Evolutionary conservation across 2,113 vertebrate genomes (phyloP).

Genomic region (Smithornis capensis): DNA sequence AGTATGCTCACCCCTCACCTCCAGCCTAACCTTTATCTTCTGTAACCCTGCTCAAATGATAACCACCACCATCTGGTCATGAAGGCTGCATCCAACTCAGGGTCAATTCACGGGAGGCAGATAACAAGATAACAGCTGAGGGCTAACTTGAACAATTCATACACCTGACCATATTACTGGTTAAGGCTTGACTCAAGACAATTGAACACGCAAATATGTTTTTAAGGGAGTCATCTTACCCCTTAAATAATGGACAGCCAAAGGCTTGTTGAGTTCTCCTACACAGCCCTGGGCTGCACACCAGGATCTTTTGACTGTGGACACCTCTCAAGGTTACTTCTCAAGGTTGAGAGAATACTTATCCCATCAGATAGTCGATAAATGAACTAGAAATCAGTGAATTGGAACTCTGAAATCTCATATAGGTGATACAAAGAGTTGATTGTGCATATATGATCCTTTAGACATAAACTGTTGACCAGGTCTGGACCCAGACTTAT

Average conservation of each 20-base stretch:
- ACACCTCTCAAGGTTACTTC: background rate
- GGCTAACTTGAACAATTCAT: background rate
- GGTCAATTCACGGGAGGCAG: accelerated
- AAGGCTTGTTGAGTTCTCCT: background rate
- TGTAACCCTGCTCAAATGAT: background rate
- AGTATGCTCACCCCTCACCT: background rate
- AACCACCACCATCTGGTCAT: background rate
- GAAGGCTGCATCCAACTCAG: background rate
- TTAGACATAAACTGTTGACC: background rate
- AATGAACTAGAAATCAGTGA: background rate
- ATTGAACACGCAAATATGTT: background rate
- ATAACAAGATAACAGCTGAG: background rate
- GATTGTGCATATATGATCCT: background rate
- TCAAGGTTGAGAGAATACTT: background rate
- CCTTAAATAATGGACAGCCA: background rate
- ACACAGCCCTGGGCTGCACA: background rate
- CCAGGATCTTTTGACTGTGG: background rate
- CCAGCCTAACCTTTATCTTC: background rate
- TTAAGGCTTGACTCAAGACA: background rate
- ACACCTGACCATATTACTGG: background rate
- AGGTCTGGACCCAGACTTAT: background rate
- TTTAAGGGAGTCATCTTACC: background rate
- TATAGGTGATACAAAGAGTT: background rate
- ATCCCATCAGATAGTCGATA: background rate
- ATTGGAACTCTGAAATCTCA: background rate